phyloP scores from a whole-genome alignment of 2,113 vertebrate species.

The Acrocephalus arundinaceus region DNA sequence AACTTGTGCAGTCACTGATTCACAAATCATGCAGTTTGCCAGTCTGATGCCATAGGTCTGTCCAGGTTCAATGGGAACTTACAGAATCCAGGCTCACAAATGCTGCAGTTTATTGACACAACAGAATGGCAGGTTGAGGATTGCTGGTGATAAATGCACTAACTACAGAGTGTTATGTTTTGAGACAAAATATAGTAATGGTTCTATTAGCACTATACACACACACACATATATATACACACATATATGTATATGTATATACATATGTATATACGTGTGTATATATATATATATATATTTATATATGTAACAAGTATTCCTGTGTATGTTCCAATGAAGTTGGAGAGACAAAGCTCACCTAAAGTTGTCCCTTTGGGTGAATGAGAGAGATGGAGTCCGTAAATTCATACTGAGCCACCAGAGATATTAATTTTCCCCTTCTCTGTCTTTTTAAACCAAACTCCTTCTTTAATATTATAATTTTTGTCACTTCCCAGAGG shows the following conservation, averaged over 20 bases:
- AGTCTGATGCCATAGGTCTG: background rate
- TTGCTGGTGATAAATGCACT: background rate
- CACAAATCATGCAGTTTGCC: background rate
- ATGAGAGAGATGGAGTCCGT: accelerated
- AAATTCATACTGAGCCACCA: background rate
- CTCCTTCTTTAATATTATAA: background rate
- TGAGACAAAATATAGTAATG: background rate
- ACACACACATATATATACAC: background rate
- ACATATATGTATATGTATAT: background rate
- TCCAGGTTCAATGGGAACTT: background rate
- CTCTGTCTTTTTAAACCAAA: background rate
- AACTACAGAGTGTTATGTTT: background rate
- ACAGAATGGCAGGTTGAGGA: background rate
- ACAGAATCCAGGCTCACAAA: background rate
- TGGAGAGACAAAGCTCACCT: background rate
- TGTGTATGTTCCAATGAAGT: accelerated
- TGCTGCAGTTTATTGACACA: background rate
- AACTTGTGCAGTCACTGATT: background rate
- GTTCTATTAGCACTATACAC: background rate
- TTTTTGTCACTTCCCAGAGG: background rate
- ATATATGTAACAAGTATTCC: background rate
- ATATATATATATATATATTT: background rate
- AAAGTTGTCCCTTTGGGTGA: background rate
- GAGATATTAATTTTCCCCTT: background rate
- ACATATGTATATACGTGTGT: background rate